Evolutionary conservation across 2,888 invertebrate genomes (phyloP), one percentile per base, ranked within the genome.

Genomic region (Pandemis cinnamomeana): DNA sequence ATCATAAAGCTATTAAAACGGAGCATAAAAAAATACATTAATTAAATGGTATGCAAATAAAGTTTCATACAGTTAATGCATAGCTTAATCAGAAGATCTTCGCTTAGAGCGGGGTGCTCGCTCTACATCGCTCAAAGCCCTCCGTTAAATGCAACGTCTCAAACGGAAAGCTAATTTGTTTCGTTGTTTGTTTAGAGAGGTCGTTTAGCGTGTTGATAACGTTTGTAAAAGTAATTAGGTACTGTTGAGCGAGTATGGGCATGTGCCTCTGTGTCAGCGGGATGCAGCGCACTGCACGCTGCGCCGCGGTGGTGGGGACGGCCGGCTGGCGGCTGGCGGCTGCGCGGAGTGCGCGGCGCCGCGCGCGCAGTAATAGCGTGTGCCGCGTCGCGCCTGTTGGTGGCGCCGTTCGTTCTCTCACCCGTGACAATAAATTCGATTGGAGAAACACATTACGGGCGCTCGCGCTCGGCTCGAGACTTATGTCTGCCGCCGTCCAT

Each of bases 341-440:
- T n/a, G n/a, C n/a, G n/a, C n/a, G n/a, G n/a, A n/a, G n/a, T 75
- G 78, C 80, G 75, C 76, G 76, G 86, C 85, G 86, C 86, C 86
- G 86, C 87, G 83, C 87, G 81, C 82, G 85, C 88, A 89, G 91
- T 91, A 78, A 81, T 81, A 81, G 80, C 83, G 82, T 83, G 89
- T 84, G 84, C 80, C 84, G 86, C 89, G 87, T 80, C 91, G 93
- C 90, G 91, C 84, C 83, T 88, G 86, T 87, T 87, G 84, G 90
- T 90, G 87, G 85, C 80, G 82, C 79, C 77, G 76, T 82, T 80
- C 78, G 72, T 78, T 79, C 76, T 75, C 85, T 76, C 70, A 82
- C 80, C 85, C 90, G 94, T 93, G 93, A 93, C 94, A 93, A 94
- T 93, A 93, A 92, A 92, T 91, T 91, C 92, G 85, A 83, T 79